A percentile compares a stretch with the other conserved stretches of the same genome.
phyloP scores from a whole-genome alignment of 2,888 invertebrate genomes.

The Platycnemis pennipes region DNA sequence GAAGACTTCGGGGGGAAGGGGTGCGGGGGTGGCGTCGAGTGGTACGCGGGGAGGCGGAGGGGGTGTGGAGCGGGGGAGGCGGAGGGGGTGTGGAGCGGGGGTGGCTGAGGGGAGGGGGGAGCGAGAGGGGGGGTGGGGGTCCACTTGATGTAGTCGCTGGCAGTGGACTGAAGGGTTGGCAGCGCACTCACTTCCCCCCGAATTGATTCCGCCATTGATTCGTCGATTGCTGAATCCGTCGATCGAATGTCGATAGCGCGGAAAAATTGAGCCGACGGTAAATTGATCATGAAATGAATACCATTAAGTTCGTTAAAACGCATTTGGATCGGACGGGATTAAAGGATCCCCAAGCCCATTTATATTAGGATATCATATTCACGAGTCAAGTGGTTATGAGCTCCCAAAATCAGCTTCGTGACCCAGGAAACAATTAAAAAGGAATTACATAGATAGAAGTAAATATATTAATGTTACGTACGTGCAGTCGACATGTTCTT shows the following conservation, averaged over 20 bases:
- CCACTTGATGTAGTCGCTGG: too few species aligned
- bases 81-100: background rate
- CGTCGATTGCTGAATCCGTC: slow-evolving; percentile 19
- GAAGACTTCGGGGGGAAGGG: too few species aligned
- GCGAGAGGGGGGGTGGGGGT: too few species aligned
- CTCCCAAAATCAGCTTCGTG: too few species aligned
- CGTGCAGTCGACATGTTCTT: too few species aligned
- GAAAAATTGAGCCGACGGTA: background rate
- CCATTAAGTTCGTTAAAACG: background rate
- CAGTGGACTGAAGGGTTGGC: too few species aligned
- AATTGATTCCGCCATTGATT: slow-evolving; percentile 8
- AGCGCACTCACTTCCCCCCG: background rate
- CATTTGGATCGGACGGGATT: background rate
- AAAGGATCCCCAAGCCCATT: background rate
- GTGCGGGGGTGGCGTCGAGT: background rate
- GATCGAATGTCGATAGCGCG: background rate
- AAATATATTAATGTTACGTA: too few species aligned
- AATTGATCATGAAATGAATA: background rate
- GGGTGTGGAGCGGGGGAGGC: background rate
- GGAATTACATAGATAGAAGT: too few species aligned
- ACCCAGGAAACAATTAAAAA: too few species aligned
- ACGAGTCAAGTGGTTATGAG: background rate
- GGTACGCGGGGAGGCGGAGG: background rate
- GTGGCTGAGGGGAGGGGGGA: too few species aligned
- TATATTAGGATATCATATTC: background rate